Evolutionary conservation across 2,113 vertebrate species (phyloP).

Genomic region (Anhinga anhinga): DNA sequence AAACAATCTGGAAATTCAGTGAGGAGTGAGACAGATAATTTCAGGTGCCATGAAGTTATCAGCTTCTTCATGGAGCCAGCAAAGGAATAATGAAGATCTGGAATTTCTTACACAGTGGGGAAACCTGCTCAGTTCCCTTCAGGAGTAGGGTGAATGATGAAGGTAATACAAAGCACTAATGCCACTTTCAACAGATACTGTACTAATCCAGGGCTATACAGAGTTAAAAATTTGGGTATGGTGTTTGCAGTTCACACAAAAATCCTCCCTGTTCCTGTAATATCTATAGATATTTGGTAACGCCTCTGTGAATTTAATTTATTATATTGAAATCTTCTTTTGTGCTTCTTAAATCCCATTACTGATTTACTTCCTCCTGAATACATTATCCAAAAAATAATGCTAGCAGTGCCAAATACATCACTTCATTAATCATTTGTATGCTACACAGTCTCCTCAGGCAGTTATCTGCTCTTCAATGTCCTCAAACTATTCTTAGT

Average conservation of each 20-base stretch:
- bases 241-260: neutral
- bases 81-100: neutral
- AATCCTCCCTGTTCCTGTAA: neutral
- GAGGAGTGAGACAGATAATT: neutral
- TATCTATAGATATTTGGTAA: neutral
- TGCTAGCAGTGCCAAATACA: neutral
- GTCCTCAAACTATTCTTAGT: neutral
- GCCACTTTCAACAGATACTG: neutral
- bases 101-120: neutral
- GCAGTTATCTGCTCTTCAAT: neutral
- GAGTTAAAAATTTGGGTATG: neutral
- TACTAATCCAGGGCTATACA: neutral
- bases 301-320: neutral
- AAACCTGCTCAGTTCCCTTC: neutral
- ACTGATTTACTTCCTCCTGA: conserved; percentile 14
- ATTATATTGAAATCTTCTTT: neutral
- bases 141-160: neutral
- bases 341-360: neutral
- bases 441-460: neutral
- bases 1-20: neutral
- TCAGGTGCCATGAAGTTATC: neutral
- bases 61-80: neutral
- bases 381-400: conserved; percentile 1
- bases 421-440: neutral
- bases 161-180: neutral